These are phyloP conservation scores for Drosophila infuscata DNA, from an alignment of 2,888 invertebrate genomes.

Conservation along the genomic window DNA sequence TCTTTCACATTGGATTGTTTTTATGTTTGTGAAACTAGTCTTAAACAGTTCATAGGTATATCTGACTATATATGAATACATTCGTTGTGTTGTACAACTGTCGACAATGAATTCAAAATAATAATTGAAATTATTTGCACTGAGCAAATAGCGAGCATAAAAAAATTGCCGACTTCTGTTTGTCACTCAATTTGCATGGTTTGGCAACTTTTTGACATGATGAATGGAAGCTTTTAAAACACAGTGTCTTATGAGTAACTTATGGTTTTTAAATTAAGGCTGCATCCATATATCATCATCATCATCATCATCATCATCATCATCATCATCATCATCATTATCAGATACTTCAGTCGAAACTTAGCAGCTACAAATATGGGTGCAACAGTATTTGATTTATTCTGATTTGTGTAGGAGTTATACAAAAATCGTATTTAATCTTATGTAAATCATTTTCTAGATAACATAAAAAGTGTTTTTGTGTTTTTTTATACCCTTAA, in stretches of 20 bases:
- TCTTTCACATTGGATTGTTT: neutral
- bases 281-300: slow-evolving; percentile 1
- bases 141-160: neutral
- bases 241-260: neutral
- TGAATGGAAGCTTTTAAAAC: slow-evolving; percentile 11
- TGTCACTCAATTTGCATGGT: slow-evolving; percentile 24
- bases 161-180: neutral
- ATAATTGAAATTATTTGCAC: neutral
- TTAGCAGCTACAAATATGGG: neutral
- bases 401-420: neutral
- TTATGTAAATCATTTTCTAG: neutral
- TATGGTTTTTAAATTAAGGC: slow-evolving; percentile 10
- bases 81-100: neutral
- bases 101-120: neutral
- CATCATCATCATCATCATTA: slow-evolving; percentile 5
- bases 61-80: neutral
- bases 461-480: neutral
- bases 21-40: neutral
- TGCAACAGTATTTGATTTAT: neutral
- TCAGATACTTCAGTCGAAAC: neutral
- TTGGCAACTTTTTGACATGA: slow-evolving; percentile 12
- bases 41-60: neutral
- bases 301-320: slow-evolving; percentile 3
- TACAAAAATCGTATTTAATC: neutral
- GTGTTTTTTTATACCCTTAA: neutral